Evolutionary conservation across 2,888 invertebrate genomes (phyloP), one percentile per base, ranked within the genome.

Genomic region (Cheilosia vulpina): DNA sequence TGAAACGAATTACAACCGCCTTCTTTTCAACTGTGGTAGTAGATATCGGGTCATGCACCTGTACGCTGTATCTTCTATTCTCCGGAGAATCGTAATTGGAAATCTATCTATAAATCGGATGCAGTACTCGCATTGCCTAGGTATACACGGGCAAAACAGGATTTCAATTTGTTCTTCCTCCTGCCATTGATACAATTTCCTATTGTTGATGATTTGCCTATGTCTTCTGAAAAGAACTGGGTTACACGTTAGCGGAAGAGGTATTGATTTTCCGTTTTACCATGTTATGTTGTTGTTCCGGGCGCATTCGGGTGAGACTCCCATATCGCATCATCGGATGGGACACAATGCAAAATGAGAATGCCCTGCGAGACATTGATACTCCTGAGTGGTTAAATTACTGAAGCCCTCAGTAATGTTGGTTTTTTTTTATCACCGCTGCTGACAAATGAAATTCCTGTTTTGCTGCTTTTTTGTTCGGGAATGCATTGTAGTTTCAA

Each of bases 331-430:
- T 71, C 66, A 60, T 66, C n/a, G 47, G 53, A 58, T 66, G 69
- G 69, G 65, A 80, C 69, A 58, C 68, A 79, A 75, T 79, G 63
- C 50, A 66, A 58, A 19, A 21, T 55, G 34, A n/a, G 68, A 43
- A 66, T 58, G 34, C 45, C 43, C 57, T 55, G 24, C 7, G 38
- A 68, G 58, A 55, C 55, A 62, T 81, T 57, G 71, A 85, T 81
- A 50, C 81, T 77, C 62, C 38, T 85, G 85, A 85, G 85, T 85
- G 81, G 76, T 81, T 85, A 77, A 81, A 85, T 85, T 85, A 85
- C 71, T 81, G 52, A 76, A 66, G 62, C 76, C 71, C 53, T 58
- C 15, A 47, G 58, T 31, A 34, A 4, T 21, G 38, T 6, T 50
- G 55, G 34, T 7, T n/a, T 57, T 38, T 76, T 19, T 50, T 34